A percentile compares a stretch with the other conserved stretches of the same genome.
These are phyloP conservation scores for Anarsia innoxiella DNA, from an alignment of 2,888 invertebrate genomes.

Conservation along the genomic window DNA sequence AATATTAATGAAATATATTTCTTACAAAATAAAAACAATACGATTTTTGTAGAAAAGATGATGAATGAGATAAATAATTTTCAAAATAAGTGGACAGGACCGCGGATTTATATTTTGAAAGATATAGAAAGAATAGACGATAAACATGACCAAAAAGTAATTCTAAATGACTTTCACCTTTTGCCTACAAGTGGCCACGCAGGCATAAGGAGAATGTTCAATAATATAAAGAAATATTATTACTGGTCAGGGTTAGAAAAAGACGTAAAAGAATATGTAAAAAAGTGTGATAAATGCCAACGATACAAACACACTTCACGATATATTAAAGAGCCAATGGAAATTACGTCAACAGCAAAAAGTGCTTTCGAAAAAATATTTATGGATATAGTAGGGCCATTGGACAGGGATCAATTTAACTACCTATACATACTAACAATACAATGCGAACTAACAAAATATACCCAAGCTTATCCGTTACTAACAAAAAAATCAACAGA, in stretches of 20 bases:
- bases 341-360: conserved; percentile 11
- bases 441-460: conserved; percentile 11
- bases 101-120: conserved; percentile 14
- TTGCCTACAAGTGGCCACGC: conserved; percentile 14
- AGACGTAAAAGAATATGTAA: conserved; percentile 17
- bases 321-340: conserved; percentile 10
- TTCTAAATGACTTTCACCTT: conserved; percentile 20
- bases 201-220: conserved; percentile 19
- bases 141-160: conserved; percentile 16
- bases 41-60: conserved; percentile 15
- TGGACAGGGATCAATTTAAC: conserved; percentile 4
- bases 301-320: conserved; percentile 13
- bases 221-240: conserved; percentile 20
- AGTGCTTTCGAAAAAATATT: conserved; percentile 13
- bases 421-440: conserved; percentile 9
- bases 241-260: conserved; percentile 17
- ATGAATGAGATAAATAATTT: conserved; percentile 12
- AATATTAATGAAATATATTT: conserved; percentile 13
- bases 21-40: conserved; percentile 15
- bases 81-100: conserved; percentile 14
- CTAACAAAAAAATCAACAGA: conserved; percentile 9
- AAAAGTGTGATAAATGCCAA: conserved; percentile 15
- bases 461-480: conserved; percentile 14
- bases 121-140: conserved; percentile 11
- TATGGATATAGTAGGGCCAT: conserved; percentile 12